Conservation (phyloP, 1,140 invertebrate genomes). For the Reticulitermes speratus region DNA sequence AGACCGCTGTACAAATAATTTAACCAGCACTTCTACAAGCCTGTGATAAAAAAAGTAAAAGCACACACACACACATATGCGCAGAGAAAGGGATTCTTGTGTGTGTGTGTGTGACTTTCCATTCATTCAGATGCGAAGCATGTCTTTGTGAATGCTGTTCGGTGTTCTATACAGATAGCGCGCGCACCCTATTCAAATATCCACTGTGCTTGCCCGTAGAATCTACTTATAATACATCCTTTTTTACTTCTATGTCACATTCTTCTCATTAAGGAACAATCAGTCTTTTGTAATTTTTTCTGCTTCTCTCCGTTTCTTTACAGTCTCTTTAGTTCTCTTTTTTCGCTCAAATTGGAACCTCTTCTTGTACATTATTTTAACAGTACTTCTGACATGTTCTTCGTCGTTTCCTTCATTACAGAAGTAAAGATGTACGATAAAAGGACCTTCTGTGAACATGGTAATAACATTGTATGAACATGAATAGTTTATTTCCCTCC, state of each 20-base stretch:
- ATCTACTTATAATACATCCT: conserved; percentile 13
- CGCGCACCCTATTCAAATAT: conserved; percentile 7
- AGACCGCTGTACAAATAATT: neutral
- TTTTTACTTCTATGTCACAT: neutral
- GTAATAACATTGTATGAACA: conserved; percentile 10
- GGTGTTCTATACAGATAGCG: neutral
- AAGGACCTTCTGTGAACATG: neutral
- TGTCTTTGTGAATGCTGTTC: neutral
- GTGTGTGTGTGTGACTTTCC: neutral
- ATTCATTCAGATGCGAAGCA: neutral
- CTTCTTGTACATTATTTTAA: neutral
- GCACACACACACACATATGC: neutral
- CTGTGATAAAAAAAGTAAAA: conserved; percentile 1
- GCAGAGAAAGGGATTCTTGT: neutral
- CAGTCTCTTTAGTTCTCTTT: neutral
- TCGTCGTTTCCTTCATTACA: neutral
- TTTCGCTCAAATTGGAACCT: neutral
- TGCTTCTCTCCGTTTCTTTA: neutral
- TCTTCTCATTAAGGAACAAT: conserved; percentile 13
- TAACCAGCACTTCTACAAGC: conserved; percentile 15
- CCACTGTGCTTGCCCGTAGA: neutral
- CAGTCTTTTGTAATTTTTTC: neutral
- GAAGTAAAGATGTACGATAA: neutral
- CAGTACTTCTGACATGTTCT: neutral
- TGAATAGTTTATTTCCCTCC: neutral